Evolutionary conservation across 2,888 invertebrate genomes (phyloP).

Genomic region (Autographa gamma): DNA sequence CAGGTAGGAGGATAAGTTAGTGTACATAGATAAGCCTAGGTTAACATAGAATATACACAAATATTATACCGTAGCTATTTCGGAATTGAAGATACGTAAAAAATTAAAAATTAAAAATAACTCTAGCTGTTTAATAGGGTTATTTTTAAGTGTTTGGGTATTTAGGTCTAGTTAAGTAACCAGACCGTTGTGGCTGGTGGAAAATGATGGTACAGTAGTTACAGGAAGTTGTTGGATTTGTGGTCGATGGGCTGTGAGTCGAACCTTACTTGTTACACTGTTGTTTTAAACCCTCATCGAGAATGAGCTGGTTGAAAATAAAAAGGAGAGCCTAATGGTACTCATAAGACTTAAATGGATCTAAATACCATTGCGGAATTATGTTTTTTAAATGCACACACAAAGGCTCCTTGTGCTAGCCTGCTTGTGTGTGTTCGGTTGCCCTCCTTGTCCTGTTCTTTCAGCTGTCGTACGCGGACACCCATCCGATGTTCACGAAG

Average conservation of each 20-base stretch:
- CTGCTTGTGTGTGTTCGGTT: constrained; percentile 14
- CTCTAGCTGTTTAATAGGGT: constrained; percentile 19
- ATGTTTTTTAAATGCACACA: not conserved
- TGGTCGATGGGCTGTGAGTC: not conserved
- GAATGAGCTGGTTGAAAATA: not conserved
- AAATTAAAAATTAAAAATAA: constrained; percentile 28
- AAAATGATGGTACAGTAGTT: not conserved
- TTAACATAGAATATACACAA: not conserved
- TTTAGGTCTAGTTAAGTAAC: not conserved
- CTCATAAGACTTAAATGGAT: not conserved
- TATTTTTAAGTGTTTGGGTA: constrained; percentile 14
- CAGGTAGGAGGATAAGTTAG: constrained; percentile 89
- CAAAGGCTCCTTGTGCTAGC: not conserved
- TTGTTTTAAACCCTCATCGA: not conserved
- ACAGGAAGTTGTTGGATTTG: not conserved
- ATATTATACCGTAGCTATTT: too few species aligned
- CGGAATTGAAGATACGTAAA: too few species aligned
- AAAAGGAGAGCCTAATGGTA: not conserved
- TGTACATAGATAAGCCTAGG: constrained; percentile 29
- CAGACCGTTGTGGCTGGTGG: not conserved
- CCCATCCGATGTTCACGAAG: constrained; percentile 98
- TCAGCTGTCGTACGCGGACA: constrained; percentile 98
- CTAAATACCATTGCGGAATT: not conserved
- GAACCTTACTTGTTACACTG: not conserved
- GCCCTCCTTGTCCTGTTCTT: constrained; percentile 62